A percentile compares a stretch with the other conserved stretches of the same genome.
Conservation (phyloP, 2,888 invertebrate species). For the Drosophila neoperkinsi region DNA sequence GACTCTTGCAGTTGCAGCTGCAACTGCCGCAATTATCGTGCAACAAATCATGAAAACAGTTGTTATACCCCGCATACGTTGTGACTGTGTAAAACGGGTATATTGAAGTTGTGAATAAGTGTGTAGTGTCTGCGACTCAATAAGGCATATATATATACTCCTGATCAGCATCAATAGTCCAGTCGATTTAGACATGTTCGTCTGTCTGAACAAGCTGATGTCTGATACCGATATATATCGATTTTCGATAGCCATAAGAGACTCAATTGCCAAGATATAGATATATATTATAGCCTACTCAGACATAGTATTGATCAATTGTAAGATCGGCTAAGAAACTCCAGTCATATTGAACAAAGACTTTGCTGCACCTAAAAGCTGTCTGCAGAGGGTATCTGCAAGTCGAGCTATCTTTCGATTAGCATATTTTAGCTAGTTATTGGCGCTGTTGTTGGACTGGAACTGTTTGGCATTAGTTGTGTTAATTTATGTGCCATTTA, state of each 20-base stretch:
- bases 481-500: conserved; percentile 80
- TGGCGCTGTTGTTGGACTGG: conserved; percentile 24
- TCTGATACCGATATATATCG: not conserved
- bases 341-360: not conserved
- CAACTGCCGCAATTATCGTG: conserved; percentile 73
- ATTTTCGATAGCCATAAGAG: not conserved
- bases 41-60: conserved; percentile 70
- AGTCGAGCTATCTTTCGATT: not conserved
- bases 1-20: conserved; percentile 51
- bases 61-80: not conserved
- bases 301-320: not conserved
- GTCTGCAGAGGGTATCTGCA: not conserved
- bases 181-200: too few species aligned
- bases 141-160: not conserved
- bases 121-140: not conserved
- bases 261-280: not conserved
- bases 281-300: not conserved
- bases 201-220: not conserved
- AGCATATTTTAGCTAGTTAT: conserved; percentile 13
- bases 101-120: not conserved
- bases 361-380: not conserved
- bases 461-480: conserved; percentile 73
- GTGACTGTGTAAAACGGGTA: not conserved
- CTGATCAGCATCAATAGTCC: not conserved
- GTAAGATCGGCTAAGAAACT: not conserved